Percentiles rank a stretch among this genome's conserved stretches.
Evolutionary conservation across 2,888 invertebrate species (phyloP).

Genomic region (Tupiocoris notatus): DNA sequence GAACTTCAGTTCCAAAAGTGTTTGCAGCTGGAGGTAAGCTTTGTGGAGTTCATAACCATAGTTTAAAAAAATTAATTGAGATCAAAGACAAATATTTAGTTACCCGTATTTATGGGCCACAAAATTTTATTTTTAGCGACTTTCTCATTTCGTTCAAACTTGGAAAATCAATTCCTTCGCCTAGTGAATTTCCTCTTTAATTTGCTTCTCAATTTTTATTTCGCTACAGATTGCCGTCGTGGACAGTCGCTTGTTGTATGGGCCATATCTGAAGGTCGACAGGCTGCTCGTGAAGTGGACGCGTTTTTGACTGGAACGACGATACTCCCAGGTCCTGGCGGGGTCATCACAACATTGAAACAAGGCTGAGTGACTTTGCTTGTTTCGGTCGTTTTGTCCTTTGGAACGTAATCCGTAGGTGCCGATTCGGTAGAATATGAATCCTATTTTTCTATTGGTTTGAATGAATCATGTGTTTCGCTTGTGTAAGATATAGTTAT

Average conservation of each 20-base stretch:
- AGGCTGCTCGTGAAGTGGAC: slow-evolving; percentile 93
- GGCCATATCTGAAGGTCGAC: slow-evolving; percentile 98
- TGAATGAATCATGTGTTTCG: not conserved
- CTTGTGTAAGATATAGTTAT: not conserved
- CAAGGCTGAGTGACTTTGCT: slow-evolving; percentile 21
- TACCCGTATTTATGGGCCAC: no score
- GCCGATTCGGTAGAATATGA: not conserved
- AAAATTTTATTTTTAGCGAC: no score
- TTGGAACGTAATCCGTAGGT: no score
- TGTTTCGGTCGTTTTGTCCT: no score
- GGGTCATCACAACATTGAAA: slow-evolving; percentile 62
- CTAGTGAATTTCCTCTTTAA: no score
- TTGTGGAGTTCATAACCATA: no score
- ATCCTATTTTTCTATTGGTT: not conserved
- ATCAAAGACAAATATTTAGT: no score
- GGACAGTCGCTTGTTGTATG: slow-evolving; percentile 99
- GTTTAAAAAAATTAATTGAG: no score
- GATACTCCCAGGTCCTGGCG: slow-evolving; percentile 87
- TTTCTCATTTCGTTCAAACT: no score
- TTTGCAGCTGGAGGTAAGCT: slow-evolving; percentile 91
- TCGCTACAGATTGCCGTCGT: slow-evolving; percentile 97
- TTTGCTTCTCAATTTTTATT: no score
- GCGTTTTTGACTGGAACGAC: slow-evolving; percentile 76
- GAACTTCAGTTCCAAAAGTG: slow-evolving; percentile 76
- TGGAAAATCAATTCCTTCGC: no score